A percentile compares a stretch with the other conserved stretches of the same genome.
Conservation (phyloP, 23 tunicate genomes). For the Diplosoma virens region DNA sequence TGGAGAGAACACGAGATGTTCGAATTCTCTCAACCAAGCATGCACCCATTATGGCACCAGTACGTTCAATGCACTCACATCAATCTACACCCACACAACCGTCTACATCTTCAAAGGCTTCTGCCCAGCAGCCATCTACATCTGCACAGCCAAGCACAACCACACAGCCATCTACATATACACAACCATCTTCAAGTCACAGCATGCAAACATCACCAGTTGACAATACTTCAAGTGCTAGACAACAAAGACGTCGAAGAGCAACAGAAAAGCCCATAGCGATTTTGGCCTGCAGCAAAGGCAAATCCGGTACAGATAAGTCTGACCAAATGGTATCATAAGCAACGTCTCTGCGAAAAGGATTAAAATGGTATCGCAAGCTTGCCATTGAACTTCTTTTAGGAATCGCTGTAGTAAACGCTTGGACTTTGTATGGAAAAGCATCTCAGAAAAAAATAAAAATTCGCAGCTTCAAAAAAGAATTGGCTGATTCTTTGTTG, state of each 20-base stretch:
- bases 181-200: conserved; percentile 24
- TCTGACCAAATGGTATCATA: conserved; percentile 33
- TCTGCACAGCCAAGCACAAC: no score
- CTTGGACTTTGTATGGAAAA: conserved; percentile 1
- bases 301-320: conserved; percentile 20
- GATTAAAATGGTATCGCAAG: conserved; percentile 30
- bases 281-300: conserved; percentile 21
- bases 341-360: conserved; percentile 26
- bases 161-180: background rate
- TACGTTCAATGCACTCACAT: conserved; percentile 16
- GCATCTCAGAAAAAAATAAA: conserved; percentile 20
- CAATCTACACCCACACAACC: background rate
- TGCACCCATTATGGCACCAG: conserved; percentile 31
- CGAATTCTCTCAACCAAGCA: conserved; percentile 25
- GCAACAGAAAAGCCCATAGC: conserved; percentile 29
- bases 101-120: conserved; percentile 1
- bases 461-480: conserved; percentile 19
- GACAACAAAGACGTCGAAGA: conserved; percentile 18
- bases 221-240: conserved; percentile 18
- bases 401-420: conserved; percentile 32
- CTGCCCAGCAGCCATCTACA: conserved; percentile 2
- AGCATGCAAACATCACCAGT: background rate
- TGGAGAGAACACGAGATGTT: conserved; percentile 37
- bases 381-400: conserved; percentile 21
- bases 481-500: conserved; percentile 19